Percentiles rank a stretch among this genome's conserved stretches.
These are phyloP conservation scores for Coreoperca whiteheadi DNA, from an alignment of 2,113 vertebrate species.

Conservation along the genomic window DNA sequence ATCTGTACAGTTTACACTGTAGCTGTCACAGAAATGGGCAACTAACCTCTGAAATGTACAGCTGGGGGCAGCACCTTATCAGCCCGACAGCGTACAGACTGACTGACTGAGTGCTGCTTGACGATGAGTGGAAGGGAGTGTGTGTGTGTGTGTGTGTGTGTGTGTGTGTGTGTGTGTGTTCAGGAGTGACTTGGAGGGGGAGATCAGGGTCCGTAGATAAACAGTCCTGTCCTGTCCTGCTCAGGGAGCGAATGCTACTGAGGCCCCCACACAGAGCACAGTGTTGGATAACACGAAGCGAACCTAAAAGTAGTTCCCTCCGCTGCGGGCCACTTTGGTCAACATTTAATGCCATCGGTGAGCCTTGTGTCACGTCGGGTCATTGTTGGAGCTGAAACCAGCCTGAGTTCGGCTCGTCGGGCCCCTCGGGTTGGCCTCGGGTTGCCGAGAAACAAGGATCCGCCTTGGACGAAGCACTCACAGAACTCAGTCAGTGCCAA, in stretches of 20 bases:
- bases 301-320: neutral
- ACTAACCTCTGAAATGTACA: neutral
- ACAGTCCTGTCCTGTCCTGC: slow-evolving; percentile 22
- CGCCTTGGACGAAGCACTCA: slow-evolving; percentile 20
- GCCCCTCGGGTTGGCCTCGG: slow-evolving; percentile 35
- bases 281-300: neutral
- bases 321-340: neutral
- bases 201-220: slow-evolving; percentile 23
- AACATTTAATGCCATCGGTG: neutral
- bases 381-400: neutral
- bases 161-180: neutral
- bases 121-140: neutral
- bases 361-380: neutral
- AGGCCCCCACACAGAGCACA: neutral
- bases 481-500: neutral
- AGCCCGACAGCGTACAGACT: neutral
- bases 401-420: neutral
- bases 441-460: slow-evolving; percentile 44
- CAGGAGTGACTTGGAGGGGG: neutral
- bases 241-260: slow-evolving; percentile 11
- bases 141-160: neutral
- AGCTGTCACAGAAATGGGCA: too few species aligned
- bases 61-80: slow-evolving; percentile 16
- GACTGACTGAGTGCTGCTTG: neutral
- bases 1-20: too few species aligned